A percentile compares a stretch with the other conserved stretches of the same genome.
These are phyloP conservation scores for Lophius piscatorius DNA, from an alignment of 2,113 vertebrate species.

Conservation along the genomic window DNA sequence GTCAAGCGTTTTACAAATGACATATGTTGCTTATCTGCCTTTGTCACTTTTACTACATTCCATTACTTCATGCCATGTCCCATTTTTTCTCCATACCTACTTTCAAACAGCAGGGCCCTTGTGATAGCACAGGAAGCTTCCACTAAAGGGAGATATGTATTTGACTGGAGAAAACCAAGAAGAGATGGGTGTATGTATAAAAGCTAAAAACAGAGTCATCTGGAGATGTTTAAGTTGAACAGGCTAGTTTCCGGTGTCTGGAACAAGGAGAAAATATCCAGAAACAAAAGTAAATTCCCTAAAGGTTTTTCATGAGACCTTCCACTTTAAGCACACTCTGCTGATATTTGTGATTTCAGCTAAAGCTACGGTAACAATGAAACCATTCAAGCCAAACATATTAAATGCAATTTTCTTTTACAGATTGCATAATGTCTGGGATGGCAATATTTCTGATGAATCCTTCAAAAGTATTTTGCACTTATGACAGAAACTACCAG, in stretches of 20 bases:
- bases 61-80: conserved; percentile 15
- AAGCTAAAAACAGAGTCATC: conserved; percentile 73
- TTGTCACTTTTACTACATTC: conserved; percentile 12
- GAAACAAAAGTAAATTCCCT: conserved; percentile 66
- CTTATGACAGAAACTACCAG: neutral
- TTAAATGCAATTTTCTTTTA: conserved; percentile 24
- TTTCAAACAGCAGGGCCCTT: conserved; percentile 64
- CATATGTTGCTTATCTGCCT: conserved; percentile 7
- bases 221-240: conserved; percentile 83
- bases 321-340: conserved; percentile 49
- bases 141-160: conserved; percentile 68
- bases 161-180: conserved; percentile 39
- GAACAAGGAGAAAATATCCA: conserved; percentile 75
- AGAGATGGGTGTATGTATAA: conserved; percentile 43
- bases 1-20: conserved; percentile 22
- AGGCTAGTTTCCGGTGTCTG: conserved; percentile 77
- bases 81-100: conserved; percentile 3
- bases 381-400: conserved; percentile 28
- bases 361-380: conserved; percentile 5
- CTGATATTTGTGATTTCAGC: conserved; percentile 32
- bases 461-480: conserved; percentile 9
- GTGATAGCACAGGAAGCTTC: conserved; percentile 70
- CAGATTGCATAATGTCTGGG: conserved; percentile 30
- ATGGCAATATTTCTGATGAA: conserved; percentile 13
- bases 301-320: conserved; percentile 59